These are phyloP conservation scores for Cataglyphis altisquamis DNA, from an alignment of 2,888 invertebrate genomes.

Conservation along the genomic window DNA sequence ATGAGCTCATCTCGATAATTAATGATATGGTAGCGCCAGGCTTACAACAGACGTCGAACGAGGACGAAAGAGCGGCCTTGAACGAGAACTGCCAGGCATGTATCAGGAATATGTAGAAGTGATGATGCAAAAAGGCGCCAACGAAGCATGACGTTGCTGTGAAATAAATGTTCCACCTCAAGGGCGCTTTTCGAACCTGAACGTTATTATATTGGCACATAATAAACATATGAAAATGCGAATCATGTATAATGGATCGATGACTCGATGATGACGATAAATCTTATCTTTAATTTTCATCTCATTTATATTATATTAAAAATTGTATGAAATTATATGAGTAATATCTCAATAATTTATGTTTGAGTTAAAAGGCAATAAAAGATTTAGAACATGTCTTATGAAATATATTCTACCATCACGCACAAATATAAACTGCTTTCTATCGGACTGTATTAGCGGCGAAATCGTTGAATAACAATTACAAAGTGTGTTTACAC, in stretches of 20 bases:
- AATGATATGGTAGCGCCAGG: constrained; percentile 66
- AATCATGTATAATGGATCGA: constrained; percentile 29
- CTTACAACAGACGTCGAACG: constrained; percentile 30
- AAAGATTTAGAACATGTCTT: constrained; percentile 57
- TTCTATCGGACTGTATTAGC: constrained; percentile 75
- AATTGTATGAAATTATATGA: constrained; percentile 9
- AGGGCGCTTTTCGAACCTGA: constrained; percentile 1
- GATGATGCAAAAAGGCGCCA: constrained; percentile 44
- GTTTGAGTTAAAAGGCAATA: constrained; percentile 67
- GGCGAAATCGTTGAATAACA: constrained; percentile 77
- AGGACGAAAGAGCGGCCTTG: constrained; percentile 45
- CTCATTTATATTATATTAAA: no score
- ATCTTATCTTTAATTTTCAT: neutral
- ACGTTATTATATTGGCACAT: constrained; percentile 44
- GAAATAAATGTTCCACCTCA: constrained; percentile 35
- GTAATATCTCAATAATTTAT: constrained; percentile 16
- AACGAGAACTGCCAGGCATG: constrained; percentile 49
- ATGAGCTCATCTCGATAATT: constrained; percentile 78
- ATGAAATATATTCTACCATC: constrained; percentile 69
- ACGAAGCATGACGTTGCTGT: constrained; percentile 49
- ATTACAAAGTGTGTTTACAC: constrained; percentile 70
- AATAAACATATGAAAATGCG: constrained; percentile 27
- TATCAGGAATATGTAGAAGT: constrained; percentile 17
- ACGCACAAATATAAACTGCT: constrained; percentile 76
- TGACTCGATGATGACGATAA: constrained; percentile 1